Conservation (phyloP, 1,140 invertebrate genomes). For the Drosophila sproati region DNA sequence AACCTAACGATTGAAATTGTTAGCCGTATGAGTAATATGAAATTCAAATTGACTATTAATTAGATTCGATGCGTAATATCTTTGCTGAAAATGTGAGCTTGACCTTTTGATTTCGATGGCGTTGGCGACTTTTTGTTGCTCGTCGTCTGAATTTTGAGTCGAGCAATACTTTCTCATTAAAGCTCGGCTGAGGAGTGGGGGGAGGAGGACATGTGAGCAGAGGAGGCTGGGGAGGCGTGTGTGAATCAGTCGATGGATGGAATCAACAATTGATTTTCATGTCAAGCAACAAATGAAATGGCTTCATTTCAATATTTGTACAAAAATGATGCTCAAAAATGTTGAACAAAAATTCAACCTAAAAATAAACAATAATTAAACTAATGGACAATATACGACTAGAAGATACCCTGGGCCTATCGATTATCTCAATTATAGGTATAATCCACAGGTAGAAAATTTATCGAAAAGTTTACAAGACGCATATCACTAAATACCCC, state of each 20-base stretch:
- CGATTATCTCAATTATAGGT: no score
- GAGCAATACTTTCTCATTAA: conserved; percentile 71
- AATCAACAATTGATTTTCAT: conserved; percentile 44
- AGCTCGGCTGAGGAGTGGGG: conserved; percentile 5
- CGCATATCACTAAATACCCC: no score
- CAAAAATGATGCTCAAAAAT: conserved; percentile 58
- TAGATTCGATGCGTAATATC: not conserved
- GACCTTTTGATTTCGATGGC: conserved; percentile 57
- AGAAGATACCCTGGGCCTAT: no score
- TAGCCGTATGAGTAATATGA: no score
- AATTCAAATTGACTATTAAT: not conserved
- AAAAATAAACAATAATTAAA: conserved; percentile 8
- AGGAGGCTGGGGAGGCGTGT: not conserved
- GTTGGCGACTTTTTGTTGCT: conserved; percentile 16
- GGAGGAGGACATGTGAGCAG: not conserved
- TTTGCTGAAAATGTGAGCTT: conserved; percentile 59
- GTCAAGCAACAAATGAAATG: conserved; percentile 38
- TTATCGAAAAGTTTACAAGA: no score
- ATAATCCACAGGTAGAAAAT: no score
- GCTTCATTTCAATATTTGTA: conserved; percentile 42
- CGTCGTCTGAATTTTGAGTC: conserved; percentile 51
- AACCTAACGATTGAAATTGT: no score
- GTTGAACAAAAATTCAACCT: conserved; percentile 22
- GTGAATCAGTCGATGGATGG: conserved; percentile 1
- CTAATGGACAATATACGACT: no score